Conservation (phyloP, 53 echinoderm and acorn worm genomes). For the Echinarachnius parma region DNA sequence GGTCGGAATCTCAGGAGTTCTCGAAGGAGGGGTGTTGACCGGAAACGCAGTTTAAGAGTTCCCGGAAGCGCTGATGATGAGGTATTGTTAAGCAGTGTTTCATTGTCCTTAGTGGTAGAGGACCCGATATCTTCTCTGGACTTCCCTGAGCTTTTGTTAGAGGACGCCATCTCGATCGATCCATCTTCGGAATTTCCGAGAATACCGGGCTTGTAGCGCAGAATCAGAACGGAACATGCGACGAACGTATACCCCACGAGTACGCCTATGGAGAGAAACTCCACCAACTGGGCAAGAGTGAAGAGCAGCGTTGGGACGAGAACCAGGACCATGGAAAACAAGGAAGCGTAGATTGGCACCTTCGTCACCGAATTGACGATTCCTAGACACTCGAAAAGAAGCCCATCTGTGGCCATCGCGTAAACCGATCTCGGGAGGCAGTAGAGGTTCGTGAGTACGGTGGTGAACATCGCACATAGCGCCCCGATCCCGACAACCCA, state of each 20-base stretch:
- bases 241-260: constrained; percentile 62
- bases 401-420: constrained; percentile 72
- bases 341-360: constrained; percentile 53
- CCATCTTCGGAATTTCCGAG: not conserved
- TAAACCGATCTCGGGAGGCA: constrained; percentile 60
- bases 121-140: not conserved
- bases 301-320: constrained; percentile 52
- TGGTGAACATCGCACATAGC: constrained; percentile 53
- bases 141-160: not conserved
- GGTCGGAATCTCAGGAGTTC: not conserved
- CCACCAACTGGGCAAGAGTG: constrained; percentile 54
- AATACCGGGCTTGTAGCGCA: constrained; percentile 52
- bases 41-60: not conserved
- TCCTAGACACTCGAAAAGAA: constrained; percentile 45
- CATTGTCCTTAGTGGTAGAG: not conserved
- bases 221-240: constrained; percentile 46
- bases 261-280: constrained; percentile 83
- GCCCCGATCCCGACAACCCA: constrained; percentile 63
- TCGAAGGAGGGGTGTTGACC: not conserved
- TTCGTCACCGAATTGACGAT: constrained; percentile 40
- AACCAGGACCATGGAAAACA: constrained; percentile 40
- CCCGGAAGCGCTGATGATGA: not conserved
- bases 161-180: not conserved
- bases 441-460: constrained; percentile 40
- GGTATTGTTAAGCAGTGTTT: not conserved